Percentiles rank a stretch among this genome's conserved stretches.
Conservation (phyloP, 2,888 invertebrate genomes). For the Mesorhabditis sp. region DNA sequence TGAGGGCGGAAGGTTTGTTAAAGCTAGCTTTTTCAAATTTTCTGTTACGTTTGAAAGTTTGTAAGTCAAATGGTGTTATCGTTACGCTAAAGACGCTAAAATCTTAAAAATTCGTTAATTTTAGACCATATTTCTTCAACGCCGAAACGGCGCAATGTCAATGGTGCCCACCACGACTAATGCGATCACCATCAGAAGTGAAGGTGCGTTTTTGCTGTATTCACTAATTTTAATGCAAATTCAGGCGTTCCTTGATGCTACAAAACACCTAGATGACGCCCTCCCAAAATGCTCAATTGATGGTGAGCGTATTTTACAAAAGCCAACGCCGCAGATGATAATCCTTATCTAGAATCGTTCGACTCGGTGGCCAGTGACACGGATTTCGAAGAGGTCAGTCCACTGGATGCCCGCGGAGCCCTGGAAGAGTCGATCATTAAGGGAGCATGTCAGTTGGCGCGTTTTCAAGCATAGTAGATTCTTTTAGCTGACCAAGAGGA, state of each 20-base stretch:
- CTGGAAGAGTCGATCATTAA: no score
- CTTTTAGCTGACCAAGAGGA: no score
- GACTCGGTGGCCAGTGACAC: not conserved
- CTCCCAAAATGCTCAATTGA: not conserved
- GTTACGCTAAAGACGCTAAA: not conserved
- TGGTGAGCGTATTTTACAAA: not conserved
- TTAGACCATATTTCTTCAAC: constrained; percentile 42
- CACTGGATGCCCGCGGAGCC: no score
- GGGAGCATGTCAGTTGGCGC: no score
- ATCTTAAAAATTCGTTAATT: not conserved
- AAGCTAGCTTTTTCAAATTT: not conserved
- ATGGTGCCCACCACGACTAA: constrained; percentile 50
- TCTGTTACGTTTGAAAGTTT: not conserved
- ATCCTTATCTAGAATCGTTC: not conserved
- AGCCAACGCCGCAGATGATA: no score
- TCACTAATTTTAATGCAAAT: not conserved
- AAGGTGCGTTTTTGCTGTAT: constrained; percentile 15
- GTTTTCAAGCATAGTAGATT: no score
- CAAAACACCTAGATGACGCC: constrained; percentile 1
- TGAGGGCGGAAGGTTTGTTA: constrained; percentile 37
- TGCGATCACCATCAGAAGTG: constrained; percentile 41
- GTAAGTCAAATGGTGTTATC: not conserved
- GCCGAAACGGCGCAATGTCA: constrained; percentile 44
- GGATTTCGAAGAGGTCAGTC: no score
- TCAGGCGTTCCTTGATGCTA: not conserved